Evolutionary conservation across 2,888 invertebrate genomes (phyloP), one percentile per base, ranked within the genome.

Genomic region (Lasioglossum oenotherae): DNA sequence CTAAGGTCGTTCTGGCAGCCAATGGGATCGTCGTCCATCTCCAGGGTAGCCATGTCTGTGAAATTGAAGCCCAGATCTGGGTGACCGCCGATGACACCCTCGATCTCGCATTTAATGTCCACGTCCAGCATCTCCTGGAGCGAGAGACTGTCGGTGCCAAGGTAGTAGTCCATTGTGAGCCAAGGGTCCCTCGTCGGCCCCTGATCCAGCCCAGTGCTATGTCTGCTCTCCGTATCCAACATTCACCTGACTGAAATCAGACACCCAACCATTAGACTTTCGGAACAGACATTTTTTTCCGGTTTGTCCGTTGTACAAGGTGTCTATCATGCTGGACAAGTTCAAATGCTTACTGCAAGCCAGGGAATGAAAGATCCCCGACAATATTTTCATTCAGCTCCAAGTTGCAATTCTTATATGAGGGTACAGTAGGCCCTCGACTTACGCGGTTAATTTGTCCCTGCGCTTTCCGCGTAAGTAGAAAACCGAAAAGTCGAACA

Each of bases 101-200:
- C 98, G 91, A 98, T 98, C 95, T 98, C 98, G 89, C 97, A 97
- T 94, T 98, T 98, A 87, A 98, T 98, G 94, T 98, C 98, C 95
- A 98, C 97, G 94, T 98, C 98, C 89, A 98, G 96, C 97, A 98
- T 98, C 94, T 98, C 98, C 95, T 98, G 98, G 93, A 98, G 96
- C 77, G 98, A 98, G 94, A 96, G 93, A 76, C 96, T 96, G 91
- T 96, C 96, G 64, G 96, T 95, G 87, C 95, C 96, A 87, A 96
- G 94, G 90, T 96, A 96, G 93, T 96, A 96, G 92, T 96, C 96
- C 96, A 96, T 96, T 81, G 96, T 94, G 91, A 95, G 93, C 93
- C 95, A 95, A 91, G 94, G 95, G 88, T 95, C 95, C 93, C 94
- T 91, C 74, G 94, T 90, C 85, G 93, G 93, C 93, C 94, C 94